Base-by-base conservation (phyloP, 2,888 invertebrate species). In the Cyrtodaria siliqua region DNA sequence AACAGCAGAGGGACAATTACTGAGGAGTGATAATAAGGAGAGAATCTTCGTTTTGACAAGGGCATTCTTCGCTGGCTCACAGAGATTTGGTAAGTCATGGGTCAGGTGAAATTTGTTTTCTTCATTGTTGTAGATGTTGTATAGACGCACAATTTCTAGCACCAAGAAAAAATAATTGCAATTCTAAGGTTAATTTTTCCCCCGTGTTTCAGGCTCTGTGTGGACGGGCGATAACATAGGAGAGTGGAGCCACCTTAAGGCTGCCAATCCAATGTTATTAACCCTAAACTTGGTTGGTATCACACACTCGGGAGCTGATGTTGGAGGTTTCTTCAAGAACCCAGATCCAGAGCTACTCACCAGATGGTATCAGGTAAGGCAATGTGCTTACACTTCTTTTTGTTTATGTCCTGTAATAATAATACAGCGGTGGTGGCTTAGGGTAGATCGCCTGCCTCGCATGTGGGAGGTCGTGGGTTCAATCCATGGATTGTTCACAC, bases 191-290 rank as follows among this genome's bases (percentile, higher is more conserved):
- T n/a, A n/a, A n/a, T n/a, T n/a, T n/a, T n/a, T n/a, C n/a, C n/a
- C n/a, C n/a, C n/a, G n/a, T n/a, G n/a, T 62, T 80, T 9, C 72
- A 90, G 94, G 94, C 47, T 96, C 98, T 0, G 96, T 99, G 38
- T 99, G 99, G 99, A 99, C 99, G 0, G 99, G 99, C 0, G 99
- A 99, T 93, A 99, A 99, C 92, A 94, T 95, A 40, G 99, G 97
- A 0, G 97, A 98, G 50, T 99, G 99, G 99, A 95, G 95, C 0
- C 99, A 98, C 94, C 94, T 99, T 20, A 95, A 96, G 56, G 95
- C 95, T 4, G 83, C 90, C 38, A 79, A 91, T 20, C 98, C 98
- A 0, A 99, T 99, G 99, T 96, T 99, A 68, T 75, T 92, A 56
- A 88, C 91, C 16, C 81, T 99, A 1, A 96, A 97, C 0, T 94